A percentile compares a stretch with the other conserved stretches of the same genome.
phyloP scores from a whole-genome alignment of 2,888 invertebrate genomes.

The Fabriciana adippe region DNA sequence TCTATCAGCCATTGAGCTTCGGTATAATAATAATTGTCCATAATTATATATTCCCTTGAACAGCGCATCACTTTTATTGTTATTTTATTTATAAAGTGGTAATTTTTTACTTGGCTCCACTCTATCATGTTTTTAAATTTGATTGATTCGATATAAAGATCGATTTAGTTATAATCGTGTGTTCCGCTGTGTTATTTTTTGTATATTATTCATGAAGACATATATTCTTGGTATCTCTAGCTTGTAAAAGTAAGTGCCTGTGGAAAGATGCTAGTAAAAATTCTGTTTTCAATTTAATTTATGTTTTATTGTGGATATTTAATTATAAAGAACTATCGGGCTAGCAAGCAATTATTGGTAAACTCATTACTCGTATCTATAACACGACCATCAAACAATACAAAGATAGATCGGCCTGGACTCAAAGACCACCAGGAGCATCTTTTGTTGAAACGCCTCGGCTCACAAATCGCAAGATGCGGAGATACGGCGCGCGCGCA shows the following conservation, averaged over 20 bases:
- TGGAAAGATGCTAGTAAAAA: background rate
- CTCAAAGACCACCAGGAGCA: constrained; percentile 73
- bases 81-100: constrained; percentile 83
- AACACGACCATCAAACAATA: constrained; percentile 56
- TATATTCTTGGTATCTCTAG: background rate
- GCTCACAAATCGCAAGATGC: constrained; percentile 77
- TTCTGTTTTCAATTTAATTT: background rate
- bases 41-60: constrained; percentile 81
- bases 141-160: constrained; percentile 82
- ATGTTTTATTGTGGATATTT: constrained; percentile 7
- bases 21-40: constrained; percentile 82
- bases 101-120: constrained; percentile 77
- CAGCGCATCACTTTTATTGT: constrained; percentile 81
- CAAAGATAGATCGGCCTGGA: constrained; percentile 59
- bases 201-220: constrained; percentile 57
- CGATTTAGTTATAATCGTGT: constrained; percentile 77
- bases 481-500: constrained; percentile 74
- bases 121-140: constrained; percentile 80
- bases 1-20: constrained; percentile 80
- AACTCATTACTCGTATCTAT: constrained; percentile 41
- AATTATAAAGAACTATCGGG: constrained; percentile 12
- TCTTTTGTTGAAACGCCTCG: constrained; percentile 71
- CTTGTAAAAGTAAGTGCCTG: no score
- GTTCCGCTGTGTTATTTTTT: constrained; percentile 66
- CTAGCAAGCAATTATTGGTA: constrained; percentile 28